Percentiles rank a stretch among this genome's conserved stretches.
Evolutionary conservation across 2,113 vertebrate genomes (phyloP).

Genomic region (Hystrix brachyura): DNA sequence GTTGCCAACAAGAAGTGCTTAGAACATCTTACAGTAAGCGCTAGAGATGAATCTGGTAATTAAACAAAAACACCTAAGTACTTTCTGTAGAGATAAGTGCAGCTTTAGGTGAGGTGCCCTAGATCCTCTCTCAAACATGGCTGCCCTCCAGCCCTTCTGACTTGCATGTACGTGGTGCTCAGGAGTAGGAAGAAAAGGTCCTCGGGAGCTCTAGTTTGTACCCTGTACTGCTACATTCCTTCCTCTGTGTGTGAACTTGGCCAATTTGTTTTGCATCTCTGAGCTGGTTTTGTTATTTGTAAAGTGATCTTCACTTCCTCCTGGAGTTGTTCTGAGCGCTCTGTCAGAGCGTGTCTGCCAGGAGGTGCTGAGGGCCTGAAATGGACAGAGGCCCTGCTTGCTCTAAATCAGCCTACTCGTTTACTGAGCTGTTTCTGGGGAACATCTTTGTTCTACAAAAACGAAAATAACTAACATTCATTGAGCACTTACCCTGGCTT

Average conservation of each 20-base stretch:
- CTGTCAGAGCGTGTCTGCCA: background rate
- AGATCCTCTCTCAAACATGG: background rate
- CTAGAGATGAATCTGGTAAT: conserved; percentile 22
- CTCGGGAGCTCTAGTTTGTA: background rate
- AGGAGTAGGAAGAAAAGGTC: background rate
- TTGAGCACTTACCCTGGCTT: background rate
- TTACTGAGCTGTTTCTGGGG: conserved; percentile 15
- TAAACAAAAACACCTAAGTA: background rate
- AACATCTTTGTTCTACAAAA: background rate
- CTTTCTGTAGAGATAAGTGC: background rate
- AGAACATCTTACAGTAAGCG: background rate
- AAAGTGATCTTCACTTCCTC: background rate
- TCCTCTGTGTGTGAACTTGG: background rate
- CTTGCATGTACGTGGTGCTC: background rate
- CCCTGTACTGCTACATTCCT: background rate
- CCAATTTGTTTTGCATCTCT: background rate
- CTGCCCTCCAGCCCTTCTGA: background rate
- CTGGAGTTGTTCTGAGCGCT: background rate
- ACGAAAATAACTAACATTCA: conserved; percentile 33
- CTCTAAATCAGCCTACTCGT: background rate
- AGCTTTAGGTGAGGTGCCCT: background rate
- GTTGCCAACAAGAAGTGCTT: background rate
- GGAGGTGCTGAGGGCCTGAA: background rate
- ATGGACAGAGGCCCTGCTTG: background rate
- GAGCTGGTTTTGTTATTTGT: background rate